Conservation (phyloP, 2,797 vertebrate genomes). For the Sebastes taczanowskii region DNA sequence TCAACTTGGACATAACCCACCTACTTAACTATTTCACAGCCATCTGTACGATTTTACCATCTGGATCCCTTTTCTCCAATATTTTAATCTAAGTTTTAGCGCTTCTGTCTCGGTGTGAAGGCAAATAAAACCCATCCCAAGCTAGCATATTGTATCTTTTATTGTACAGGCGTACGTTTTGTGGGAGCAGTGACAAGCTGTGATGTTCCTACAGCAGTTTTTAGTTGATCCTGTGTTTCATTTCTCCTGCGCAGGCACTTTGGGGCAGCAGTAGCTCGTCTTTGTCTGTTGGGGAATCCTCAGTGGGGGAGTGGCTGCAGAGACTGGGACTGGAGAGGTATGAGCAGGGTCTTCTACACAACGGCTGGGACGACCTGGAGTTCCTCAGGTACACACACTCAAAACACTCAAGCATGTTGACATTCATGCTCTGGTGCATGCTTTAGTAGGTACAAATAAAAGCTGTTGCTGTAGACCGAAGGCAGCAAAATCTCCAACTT, state of each 20-base stretch:
- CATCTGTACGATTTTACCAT: too few relatives aligned
- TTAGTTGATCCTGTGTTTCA: not conserved
- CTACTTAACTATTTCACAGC: not conserved
- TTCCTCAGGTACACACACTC: slow-evolving; percentile 89
- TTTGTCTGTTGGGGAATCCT: slow-evolving; percentile 84
- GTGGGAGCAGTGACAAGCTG: not conserved
- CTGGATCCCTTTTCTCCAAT: not conserved
- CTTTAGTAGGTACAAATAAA: not conserved
- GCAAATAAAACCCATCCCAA: not conserved
- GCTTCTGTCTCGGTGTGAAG: not conserved
- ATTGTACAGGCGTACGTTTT: not conserved
- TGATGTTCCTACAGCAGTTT: not conserved
- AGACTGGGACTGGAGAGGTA: slow-evolving; percentile 92
- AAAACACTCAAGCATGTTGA: not conserved
- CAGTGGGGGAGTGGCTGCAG: slow-evolving; percentile 93
- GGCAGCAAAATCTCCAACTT: not conserved
- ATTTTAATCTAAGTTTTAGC: not conserved
- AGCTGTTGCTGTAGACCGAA: not conserved
- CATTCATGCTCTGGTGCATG: not conserved
- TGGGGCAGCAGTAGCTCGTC: slow-evolving; percentile 87
- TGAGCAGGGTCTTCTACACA: slow-evolving; percentile 93
- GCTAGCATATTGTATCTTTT: not conserved
- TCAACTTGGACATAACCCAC: not conserved
- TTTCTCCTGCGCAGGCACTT: slow-evolving; percentile 75
- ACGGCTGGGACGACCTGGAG: slow-evolving; percentile 97